Evolutionary conservation across 2,888 invertebrate genomes (phyloP).

Genomic region (Drosophila nr. fundita): DNA sequence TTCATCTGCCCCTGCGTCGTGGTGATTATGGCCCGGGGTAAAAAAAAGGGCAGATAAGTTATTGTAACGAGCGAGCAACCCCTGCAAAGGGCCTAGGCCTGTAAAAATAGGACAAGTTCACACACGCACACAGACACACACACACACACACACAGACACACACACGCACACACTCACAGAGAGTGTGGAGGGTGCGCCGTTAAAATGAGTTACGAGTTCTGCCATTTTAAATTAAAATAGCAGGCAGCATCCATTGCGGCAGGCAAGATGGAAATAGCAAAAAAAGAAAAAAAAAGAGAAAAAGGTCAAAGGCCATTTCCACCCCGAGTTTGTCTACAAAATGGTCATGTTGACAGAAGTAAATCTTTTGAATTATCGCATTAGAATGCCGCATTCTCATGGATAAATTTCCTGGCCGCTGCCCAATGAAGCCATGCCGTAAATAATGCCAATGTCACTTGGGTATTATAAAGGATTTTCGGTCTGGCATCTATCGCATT

Average conservation of each 20-base stretch:
- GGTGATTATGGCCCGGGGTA: constrained; percentile 65
- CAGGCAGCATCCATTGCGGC: constrained; percentile 62
- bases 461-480: constrained; percentile 80
- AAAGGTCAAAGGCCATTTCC: constrained; percentile 79
- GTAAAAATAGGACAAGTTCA: constrained; percentile 80
- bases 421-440: constrained; percentile 81
- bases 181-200: constrained; percentile 73
- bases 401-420: constrained; percentile 56
- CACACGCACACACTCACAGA: constrained; percentile 22
- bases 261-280: constrained; percentile 59
- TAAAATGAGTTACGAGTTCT: constrained; percentile 84
- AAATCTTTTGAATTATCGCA: constrained; percentile 84
- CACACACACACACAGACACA: constrained; percentile 22
- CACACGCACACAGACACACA: constrained; percentile 38
- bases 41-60: constrained; percentile 80
- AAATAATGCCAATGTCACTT: constrained; percentile 73
- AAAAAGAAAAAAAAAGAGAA: constrained; percentile 22
- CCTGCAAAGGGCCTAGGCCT: constrained; percentile 67
- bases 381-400: constrained; percentile 79
- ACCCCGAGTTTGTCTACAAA: constrained; percentile 70
- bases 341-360: constrained; percentile 84
- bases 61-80: constrained; percentile 74
- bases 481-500: constrained; percentile 40
- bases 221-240: constrained; percentile 83
- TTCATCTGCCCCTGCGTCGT: constrained; percentile 53